Conservation (phyloP, 2,888 invertebrate species). For the Drosophila phalerata region DNA sequence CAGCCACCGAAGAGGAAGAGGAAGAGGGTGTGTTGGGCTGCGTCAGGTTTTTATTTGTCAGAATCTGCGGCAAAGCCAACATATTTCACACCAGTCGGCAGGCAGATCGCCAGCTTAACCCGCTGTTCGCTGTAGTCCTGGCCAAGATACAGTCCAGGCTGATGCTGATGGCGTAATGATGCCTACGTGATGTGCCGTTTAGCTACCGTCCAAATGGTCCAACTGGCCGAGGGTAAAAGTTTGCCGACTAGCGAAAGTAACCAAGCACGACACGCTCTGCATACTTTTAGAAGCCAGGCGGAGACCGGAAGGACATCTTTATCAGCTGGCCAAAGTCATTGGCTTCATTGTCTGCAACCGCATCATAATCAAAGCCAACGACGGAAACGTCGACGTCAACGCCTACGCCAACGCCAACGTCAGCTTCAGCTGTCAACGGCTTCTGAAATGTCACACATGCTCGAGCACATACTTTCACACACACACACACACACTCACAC, state of each 20-base stretch:
- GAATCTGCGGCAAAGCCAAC: constrained; percentile 46
- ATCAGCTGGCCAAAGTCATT: constrained; percentile 62
- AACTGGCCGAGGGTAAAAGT: constrained; percentile 64
- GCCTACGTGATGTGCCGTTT: constrained; percentile 73
- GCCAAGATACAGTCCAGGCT: constrained; percentile 27
- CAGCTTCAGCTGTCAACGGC: constrained; percentile 50
- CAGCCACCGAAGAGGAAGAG: neutral
- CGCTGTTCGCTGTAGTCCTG: constrained; percentile 18
- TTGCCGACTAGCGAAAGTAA: constrained; percentile 70
- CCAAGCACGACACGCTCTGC: constrained; percentile 63
- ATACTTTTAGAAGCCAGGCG: constrained; percentile 54
- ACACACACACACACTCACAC: neutral
- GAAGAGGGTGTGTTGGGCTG: constrained; percentile 22
- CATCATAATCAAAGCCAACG: constrained; percentile 59
- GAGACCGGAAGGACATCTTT: constrained; percentile 74
- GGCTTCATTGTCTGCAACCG: constrained; percentile 58
- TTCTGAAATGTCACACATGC: constrained; percentile 57
- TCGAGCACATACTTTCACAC: constrained; percentile 7
- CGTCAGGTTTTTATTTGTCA: constrained; percentile 70
- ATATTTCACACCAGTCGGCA: constrained; percentile 48
- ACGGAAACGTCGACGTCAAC: constrained; percentile 34
- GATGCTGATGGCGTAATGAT: constrained; percentile 76
- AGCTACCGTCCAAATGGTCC: constrained; percentile 55
- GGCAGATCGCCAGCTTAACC: constrained; percentile 24
- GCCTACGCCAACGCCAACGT: constrained; percentile 30